phyloP scores from a whole-genome alignment of 2,113 vertebrate species.

The Silurus glanis region DNA sequence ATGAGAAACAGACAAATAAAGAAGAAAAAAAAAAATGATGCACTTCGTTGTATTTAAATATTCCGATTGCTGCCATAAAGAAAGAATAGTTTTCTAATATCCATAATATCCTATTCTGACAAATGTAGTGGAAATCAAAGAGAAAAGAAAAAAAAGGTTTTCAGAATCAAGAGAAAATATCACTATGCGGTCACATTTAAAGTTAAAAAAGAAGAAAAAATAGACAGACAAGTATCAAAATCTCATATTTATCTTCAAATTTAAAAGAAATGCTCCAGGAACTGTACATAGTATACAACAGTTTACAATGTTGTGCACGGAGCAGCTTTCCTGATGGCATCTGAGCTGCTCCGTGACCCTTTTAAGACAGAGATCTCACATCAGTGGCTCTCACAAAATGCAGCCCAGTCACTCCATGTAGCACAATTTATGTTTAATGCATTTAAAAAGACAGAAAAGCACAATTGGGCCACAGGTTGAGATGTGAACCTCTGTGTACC shows the following conservation, averaged over 20 bases:
- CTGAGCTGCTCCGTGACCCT: slow-evolving; percentile 47
- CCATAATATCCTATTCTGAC: slow-evolving; percentile 77
- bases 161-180: slow-evolving; percentile 50
- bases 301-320: slow-evolving; percentile 77
- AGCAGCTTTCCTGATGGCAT: slow-evolving; percentile 48
- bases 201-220: slow-evolving; percentile 60
- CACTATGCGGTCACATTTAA: slow-evolving; percentile 47
- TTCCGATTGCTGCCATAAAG: slow-evolving; percentile 73
- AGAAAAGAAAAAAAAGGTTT: slow-evolving; percentile 62
- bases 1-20: slow-evolving; percentile 79
- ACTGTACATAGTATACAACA: slow-evolving; percentile 97
- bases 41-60: slow-evolving; percentile 82
- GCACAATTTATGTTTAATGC: slow-evolving; percentile 71
- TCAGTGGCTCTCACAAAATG: slow-evolving; percentile 57
- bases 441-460: background rate
- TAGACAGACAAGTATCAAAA: slow-evolving; percentile 72
- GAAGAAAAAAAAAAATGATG: slow-evolving; percentile 68
- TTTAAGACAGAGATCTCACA: slow-evolving; percentile 37
- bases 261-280: slow-evolving; percentile 70
- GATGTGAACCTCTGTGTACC: background rate
- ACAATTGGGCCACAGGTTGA: background rate
- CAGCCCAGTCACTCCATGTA: slow-evolving; percentile 69
- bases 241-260: slow-evolving; percentile 70
- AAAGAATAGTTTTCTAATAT: slow-evolving; percentile 75
- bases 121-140: slow-evolving; percentile 73